These are phyloP conservation scores for Paracentrotus lividus DNA, from an alignment of 53 echinoderm and acorn worm species.

Conservation along the genomic window DNA sequence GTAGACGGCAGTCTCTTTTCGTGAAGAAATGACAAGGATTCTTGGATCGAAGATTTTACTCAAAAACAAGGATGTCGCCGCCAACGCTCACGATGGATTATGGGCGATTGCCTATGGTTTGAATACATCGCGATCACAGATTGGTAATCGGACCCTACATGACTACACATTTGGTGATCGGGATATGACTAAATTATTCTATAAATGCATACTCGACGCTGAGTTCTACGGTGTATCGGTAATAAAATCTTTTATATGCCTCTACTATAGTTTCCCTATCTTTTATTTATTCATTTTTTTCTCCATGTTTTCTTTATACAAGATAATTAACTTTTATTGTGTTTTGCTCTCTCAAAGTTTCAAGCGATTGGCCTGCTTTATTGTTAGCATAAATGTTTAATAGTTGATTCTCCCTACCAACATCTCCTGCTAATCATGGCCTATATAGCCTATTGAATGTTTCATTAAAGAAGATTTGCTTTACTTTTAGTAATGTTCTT, in stretches of 20 bases:
- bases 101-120: slow-evolving; percentile 77
- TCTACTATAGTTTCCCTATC: no score
- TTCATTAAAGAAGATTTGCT: no score
- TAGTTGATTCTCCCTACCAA: no score
- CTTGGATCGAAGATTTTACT: slow-evolving; percentile 22
- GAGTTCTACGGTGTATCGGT: slow-evolving; percentile 84
- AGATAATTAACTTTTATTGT: no score
- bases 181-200: slow-evolving; percentile 59
- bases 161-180: slow-evolving; percentile 65
- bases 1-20: not conserved
- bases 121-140: slow-evolving; percentile 54
- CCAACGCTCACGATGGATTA: slow-evolving; percentile 78
- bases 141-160: slow-evolving; percentile 57
- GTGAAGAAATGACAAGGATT: not conserved
- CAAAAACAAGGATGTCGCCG: slow-evolving; percentile 69
- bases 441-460: no score
- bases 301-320: no score
- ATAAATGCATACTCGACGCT: slow-evolving; percentile 38
- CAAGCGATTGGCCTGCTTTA: no score
- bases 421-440: no score
- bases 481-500: not conserved
- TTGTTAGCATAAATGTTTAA: no score
- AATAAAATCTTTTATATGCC: not conserved
- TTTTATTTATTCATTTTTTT: no score
- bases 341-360: no score